phyloP scores from a whole-genome alignment of 2,797 vertebrate species.

The Rhinatrema bivittatum region DNA sequence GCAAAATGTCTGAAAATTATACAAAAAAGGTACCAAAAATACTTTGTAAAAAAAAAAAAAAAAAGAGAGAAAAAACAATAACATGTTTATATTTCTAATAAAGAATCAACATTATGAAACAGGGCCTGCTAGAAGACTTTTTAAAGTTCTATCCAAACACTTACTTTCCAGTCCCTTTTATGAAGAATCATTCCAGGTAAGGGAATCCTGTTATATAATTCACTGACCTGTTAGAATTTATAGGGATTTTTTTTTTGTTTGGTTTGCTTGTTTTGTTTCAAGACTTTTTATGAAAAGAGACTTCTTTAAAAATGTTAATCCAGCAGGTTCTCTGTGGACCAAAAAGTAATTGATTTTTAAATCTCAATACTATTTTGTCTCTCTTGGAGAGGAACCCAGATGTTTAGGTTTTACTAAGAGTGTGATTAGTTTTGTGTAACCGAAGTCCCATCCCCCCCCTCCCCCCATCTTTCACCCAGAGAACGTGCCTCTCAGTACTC shows the following conservation, averaged over 20 bases:
- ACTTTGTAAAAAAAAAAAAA: slow-evolving; percentile 30
- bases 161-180: slow-evolving; percentile 6
- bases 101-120: slow-evolving; percentile 16
- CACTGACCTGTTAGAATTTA: not conserved
- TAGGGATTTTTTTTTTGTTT: slow-evolving; percentile 13
- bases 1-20: slow-evolving; percentile 11
- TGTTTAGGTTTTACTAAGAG: not conserved
- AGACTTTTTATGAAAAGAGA: not conserved
- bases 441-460: too few species aligned
- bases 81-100: slow-evolving; percentile 41
- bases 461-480: too few species aligned
- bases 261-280: too few species aligned
- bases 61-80: slow-evolving; percentile 27
- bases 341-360: slow-evolving; percentile 7
- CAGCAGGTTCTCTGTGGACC: slow-evolving; percentile 13
- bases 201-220: too few species aligned
- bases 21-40: slow-evolving; percentile 40
- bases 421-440: not conserved
- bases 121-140: slow-evolving; percentile 5
- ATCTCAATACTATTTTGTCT: slow-evolving; percentile 15
- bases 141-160: accelerated
- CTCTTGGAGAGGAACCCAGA: not conserved
- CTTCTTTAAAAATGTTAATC: not conserved
- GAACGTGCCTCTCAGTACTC: too few species aligned
- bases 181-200: not conserved